These are phyloP conservation scores for Spodoptera picta DNA, from an alignment of 2,888 invertebrate genomes.

Conservation along the genomic window DNA sequence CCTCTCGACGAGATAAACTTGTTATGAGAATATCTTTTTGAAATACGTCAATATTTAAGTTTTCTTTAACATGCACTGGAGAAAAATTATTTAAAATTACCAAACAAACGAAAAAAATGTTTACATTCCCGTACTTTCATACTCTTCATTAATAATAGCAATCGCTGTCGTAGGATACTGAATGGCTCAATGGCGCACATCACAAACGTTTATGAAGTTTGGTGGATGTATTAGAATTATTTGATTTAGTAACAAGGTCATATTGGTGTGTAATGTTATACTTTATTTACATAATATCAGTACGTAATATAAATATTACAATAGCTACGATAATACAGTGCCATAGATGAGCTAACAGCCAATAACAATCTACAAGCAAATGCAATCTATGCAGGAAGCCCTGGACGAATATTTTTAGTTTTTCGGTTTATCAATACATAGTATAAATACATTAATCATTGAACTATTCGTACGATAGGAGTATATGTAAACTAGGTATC, in stretches of 20 bases:
- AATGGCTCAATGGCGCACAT: too few species aligned
- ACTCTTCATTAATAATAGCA: too few species aligned
- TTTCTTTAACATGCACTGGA: conserved; percentile 18
- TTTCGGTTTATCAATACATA: conserved; percentile 23
- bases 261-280: conserved; percentile 41
- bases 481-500: conserved; percentile 24
- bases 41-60: conserved; percentile 36
- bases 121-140: conserved; percentile 2
- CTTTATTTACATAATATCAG: conserved; percentile 57
- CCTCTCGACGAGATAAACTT: conserved; percentile 10
- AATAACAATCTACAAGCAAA: conserved; percentile 52
- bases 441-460: conserved; percentile 30
- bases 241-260: conserved; percentile 42
- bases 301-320: conserved; percentile 51
- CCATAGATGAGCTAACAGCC: conserved; percentile 36
- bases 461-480: conserved; percentile 20
- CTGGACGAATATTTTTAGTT: conserved; percentile 17
- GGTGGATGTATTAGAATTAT: conserved; percentile 22
- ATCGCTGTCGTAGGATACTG: too few species aligned
- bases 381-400: conserved; percentile 33
- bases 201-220: background rate
- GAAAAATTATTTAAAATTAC: conserved; percentile 39
- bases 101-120: conserved; percentile 36
- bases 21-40: conserved; percentile 21
- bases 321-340: conserved; percentile 46